Percentiles rank a stretch among this genome's conserved stretches.
Evolutionary conservation across 2,113 vertebrate genomes (phyloP).

Genomic region (Fukomys damarensis): DNA sequence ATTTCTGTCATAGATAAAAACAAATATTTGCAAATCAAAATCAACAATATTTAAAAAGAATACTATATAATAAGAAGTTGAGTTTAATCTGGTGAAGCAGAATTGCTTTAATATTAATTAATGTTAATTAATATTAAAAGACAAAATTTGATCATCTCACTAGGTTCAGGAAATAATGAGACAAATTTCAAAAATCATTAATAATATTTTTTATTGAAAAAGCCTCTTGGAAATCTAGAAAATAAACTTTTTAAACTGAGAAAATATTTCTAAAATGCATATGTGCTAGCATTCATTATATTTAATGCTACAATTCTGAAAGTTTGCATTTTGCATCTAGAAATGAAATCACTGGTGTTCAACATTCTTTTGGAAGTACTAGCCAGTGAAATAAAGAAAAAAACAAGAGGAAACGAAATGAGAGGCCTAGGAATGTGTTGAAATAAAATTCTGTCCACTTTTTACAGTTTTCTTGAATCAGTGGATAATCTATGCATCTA

Average conservation of each 20-base stretch:
- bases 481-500: not conserved
- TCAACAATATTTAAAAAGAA: not conserved
- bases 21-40: not conserved
- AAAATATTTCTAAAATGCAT: not conserved
- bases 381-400: not conserved
- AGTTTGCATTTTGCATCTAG: not conserved
- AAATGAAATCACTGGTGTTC: not conserved
- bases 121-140: not conserved
- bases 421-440: not conserved
- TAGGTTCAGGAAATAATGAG: slow-evolving; percentile 1
- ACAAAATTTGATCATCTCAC: slow-evolving; percentile 15
- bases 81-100: not conserved
- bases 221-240: not conserved
- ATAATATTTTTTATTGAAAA: not conserved
- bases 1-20: not conserved
- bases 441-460: not conserved
- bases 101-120: not conserved
- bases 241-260: slow-evolving; percentile 1
- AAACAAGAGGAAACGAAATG: not conserved
- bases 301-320: not conserved
- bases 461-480: not conserved
- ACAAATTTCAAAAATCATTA: not conserved
- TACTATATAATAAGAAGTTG: not conserved
- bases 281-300: not conserved
- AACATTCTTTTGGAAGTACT: not conserved